These are phyloP conservation scores for Potamilus streckersoni DNA, from an alignment of 1,140 invertebrate species.

Conservation along the genomic window DNA sequence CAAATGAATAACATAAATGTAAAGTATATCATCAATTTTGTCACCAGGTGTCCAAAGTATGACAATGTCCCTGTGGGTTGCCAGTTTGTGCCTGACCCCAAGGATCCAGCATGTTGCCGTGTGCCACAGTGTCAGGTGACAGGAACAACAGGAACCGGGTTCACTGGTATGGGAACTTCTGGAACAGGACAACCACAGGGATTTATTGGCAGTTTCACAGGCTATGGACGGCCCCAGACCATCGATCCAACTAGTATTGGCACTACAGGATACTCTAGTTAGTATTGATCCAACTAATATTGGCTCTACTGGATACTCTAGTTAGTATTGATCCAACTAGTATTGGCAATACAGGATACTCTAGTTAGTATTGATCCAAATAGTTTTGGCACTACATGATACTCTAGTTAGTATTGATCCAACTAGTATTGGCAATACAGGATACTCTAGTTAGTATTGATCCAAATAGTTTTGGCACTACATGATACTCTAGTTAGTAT, in stretches of 20 bases:
- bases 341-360: too few relatives aligned
- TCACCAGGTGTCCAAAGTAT: slow-evolving; percentile 46
- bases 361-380: too few relatives aligned
- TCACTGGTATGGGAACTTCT: background rate
- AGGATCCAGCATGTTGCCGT: slow-evolving; percentile 50
- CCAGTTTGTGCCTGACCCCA: slow-evolving; percentile 47
- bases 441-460: too few relatives aligned
- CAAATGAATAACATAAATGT: background rate
- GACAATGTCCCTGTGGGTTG: slow-evolving; percentile 44
- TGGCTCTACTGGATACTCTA: too few relatives aligned
- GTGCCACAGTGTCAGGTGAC: slow-evolving; percentile 43
- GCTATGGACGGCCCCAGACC: slow-evolving; percentile 25
- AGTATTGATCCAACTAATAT: background rate
- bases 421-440: too few relatives aligned
- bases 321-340: too few relatives aligned
- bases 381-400: too few relatives aligned
- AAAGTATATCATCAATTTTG: background rate
- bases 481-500: too few relatives aligned
- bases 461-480: too few relatives aligned
- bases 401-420: too few relatives aligned
- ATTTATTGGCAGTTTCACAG: slow-evolving; percentile 28
- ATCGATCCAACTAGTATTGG: slow-evolving; percentile 5
- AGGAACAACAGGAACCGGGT: background rate
- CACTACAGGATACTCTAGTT: slow-evolving; percentile 27
- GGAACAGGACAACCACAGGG: background rate